Conservation (phyloP, 2,797 vertebrate genomes). For the Sternarchorhynchus goeldii region DNA sequence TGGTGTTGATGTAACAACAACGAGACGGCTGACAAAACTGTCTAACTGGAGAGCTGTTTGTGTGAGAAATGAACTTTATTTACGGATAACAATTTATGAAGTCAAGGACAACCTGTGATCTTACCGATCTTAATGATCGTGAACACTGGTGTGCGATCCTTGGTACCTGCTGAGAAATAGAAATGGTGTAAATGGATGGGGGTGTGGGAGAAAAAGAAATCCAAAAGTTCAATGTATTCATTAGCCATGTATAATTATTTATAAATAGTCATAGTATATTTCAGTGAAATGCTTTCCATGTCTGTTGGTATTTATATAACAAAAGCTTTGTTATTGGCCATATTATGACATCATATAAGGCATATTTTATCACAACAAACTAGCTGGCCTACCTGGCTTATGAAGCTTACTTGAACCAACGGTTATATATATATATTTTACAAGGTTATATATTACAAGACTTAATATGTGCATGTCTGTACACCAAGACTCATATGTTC, state of each 20-base stretch:
- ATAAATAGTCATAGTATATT: background rate
- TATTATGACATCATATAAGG: no score
- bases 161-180: conserved; percentile 60
- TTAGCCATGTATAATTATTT: background rate
- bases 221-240: conserved; percentile 6
- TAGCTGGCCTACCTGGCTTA: background rate
- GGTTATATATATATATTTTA: no score
- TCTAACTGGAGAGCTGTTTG: background rate
- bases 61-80: background rate
- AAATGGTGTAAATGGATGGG: conserved; percentile 46
- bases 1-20: no score
- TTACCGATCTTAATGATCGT: conserved; percentile 77
- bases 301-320: no score
- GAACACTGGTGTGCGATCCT: conserved; percentile 70
- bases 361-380: background rate
- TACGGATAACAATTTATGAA: background rate
- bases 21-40: background rate
- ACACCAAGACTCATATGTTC: no score
- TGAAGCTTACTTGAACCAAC: no score
- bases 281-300: no score
- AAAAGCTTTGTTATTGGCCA: no score
- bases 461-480: no score
- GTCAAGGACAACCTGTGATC: conserved; percentile 14
- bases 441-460: no score
- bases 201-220: background rate